phyloP scores from a whole-genome alignment of 92 coral and sea anemone genomes.

The Zoanthus sociatus region DNA sequence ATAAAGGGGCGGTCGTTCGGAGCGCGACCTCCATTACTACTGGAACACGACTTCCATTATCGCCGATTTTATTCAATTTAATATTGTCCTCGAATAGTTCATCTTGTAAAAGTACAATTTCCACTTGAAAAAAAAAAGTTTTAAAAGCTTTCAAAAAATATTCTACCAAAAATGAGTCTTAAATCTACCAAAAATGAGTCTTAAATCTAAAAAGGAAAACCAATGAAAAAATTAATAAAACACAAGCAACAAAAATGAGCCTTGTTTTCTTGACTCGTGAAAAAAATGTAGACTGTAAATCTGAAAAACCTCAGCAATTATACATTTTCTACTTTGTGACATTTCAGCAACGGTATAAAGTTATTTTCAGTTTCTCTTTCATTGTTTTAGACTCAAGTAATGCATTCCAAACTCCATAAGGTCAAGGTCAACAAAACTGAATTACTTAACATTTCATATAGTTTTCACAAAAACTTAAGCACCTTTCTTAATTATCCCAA shows the following conservation, averaged over 20 bases:
- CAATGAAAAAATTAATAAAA: background rate
- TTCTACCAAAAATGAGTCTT: background rate
- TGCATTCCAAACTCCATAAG: background rate
- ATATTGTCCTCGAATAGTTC: conserved; percentile 30
- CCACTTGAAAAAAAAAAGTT: background rate
- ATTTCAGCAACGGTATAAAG: background rate
- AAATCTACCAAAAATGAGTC: background rate
- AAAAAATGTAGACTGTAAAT: background rate
- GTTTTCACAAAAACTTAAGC: background rate
- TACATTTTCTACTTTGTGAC: background rate
- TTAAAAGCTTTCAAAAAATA: background rate
- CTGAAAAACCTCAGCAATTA: background rate
- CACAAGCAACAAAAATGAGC: background rate
- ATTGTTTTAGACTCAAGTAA: background rate
- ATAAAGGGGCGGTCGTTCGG: conserved; percentile 21
- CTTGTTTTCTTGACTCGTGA: background rate
- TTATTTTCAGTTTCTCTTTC: background rate
- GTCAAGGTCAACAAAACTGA: background rate
- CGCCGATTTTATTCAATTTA: conserved; percentile 43
- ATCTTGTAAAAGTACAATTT: background rate
- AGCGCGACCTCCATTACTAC: conserved; percentile 31
- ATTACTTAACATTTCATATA: background rate
- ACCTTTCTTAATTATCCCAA: background rate
- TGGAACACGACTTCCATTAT: conserved; percentile 26
- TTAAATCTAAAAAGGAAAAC: background rate